Percentiles rank a stretch among this genome's conserved stretches.
Conservation (phyloP, 2,113 vertebrate species). For the Lamprotornis superbus region DNA sequence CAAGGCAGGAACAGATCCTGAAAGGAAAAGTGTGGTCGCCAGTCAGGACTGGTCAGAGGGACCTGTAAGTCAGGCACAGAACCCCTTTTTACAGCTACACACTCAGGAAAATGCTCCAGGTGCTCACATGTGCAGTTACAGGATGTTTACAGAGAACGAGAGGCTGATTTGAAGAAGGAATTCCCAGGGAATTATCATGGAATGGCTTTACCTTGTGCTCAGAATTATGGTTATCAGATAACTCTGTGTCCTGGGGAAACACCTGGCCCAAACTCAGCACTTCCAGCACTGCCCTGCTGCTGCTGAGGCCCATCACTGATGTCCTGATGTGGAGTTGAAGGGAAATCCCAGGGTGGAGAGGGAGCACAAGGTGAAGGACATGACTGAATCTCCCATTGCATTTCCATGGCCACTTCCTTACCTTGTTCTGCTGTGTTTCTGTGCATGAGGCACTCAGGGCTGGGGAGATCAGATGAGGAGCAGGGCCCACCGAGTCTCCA, state of each 20-base stretch:
- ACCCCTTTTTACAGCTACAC: background rate
- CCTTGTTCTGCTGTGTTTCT: background rate
- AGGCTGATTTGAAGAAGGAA: background rate
- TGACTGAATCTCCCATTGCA: rapidly evolving
- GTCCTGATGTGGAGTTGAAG: background rate
- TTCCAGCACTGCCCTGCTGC: background rate
- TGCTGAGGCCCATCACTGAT: background rate
- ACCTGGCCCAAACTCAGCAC: background rate
- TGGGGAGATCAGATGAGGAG: background rate
- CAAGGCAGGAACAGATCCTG: background rate
- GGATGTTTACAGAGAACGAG: background rate
- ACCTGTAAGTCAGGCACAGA: background rate
- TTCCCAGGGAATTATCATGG: background rate
- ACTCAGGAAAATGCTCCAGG: background rate
- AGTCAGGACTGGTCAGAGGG: background rate
- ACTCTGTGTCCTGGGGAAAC: background rate
- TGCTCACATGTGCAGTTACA: background rate
- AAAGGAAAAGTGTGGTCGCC: background rate
- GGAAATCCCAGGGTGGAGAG: background rate
- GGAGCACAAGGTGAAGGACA: background rate
- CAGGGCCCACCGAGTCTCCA: background rate
- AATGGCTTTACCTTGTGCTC: background rate
- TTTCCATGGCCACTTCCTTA: background rate
- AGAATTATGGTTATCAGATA: background rate
- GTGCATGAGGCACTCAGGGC: background rate